These are phyloP conservation scores for Aix galericulata DNA, from an alignment of 2,113 vertebrate species.

Conservation along the genomic window DNA sequence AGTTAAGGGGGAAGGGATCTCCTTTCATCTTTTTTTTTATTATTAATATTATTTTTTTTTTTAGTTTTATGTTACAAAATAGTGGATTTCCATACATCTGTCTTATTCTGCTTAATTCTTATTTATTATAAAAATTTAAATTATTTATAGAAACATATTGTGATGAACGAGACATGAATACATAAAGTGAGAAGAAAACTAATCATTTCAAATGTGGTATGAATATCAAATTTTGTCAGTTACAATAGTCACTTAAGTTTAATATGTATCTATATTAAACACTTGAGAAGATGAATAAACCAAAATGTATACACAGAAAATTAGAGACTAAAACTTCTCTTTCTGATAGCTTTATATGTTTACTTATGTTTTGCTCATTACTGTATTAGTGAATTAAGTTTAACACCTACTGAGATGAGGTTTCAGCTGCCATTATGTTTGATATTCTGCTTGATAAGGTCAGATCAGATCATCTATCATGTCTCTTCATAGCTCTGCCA, in stretches of 20 bases:
- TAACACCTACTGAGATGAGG: neutral
- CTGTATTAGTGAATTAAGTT: neutral
- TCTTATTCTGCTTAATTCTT: neutral
- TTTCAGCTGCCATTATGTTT: neutral
- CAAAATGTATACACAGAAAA: neutral
- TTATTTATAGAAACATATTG: neutral
- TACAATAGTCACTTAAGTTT: neutral
- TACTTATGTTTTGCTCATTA: neutral
- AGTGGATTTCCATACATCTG: neutral
- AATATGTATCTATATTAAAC: conserved; percentile 3
- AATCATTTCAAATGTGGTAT: neutral
- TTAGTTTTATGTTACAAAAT: neutral
- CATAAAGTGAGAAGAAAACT: neutral
- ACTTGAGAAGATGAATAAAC: neutral
- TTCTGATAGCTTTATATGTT: neutral
- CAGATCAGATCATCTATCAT: neutral
- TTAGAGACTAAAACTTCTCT: neutral
- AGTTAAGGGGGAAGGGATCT: neutral
- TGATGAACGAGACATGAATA: neutral
- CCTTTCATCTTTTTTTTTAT: neutral
- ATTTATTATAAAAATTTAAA: neutral
- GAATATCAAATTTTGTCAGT: neutral
- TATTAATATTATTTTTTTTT: neutral
- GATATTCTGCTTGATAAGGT: neutral
- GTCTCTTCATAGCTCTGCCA: neutral